phyloP scores from a whole-genome alignment of 92 coral and sea anemone genomes.

The Zoanthus gigantus region DNA sequence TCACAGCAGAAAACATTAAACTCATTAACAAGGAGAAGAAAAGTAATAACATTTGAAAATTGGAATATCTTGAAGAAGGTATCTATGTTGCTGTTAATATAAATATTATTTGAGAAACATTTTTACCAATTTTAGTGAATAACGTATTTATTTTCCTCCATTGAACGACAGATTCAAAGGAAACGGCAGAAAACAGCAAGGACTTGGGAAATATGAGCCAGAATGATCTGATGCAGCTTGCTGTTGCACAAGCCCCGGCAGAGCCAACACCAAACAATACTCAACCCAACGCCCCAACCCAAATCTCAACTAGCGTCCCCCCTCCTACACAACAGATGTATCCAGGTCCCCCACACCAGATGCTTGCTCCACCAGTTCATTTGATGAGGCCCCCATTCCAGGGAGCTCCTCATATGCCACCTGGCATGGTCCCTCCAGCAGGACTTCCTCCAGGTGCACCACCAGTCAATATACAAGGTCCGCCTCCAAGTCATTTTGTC shows the following conservation, averaged over 20 bases:
- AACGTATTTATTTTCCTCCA: neutral
- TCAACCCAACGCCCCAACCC: slow-evolving; percentile 70
- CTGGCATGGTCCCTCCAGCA: slow-evolving; percentile 65
- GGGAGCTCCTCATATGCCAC: slow-evolving; percentile 69
- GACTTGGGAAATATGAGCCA: slow-evolving; percentile 74
- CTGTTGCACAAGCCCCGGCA: slow-evolving; percentile 70
- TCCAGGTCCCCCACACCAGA: slow-evolving; percentile 62
- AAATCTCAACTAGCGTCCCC: slow-evolving; percentile 75
- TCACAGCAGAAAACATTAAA: too few species aligned
- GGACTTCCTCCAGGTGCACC: slow-evolving; percentile 69
- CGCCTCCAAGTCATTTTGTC: slow-evolving; percentile 40
- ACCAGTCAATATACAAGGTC: slow-evolving; percentile 22
- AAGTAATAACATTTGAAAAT: too few species aligned
- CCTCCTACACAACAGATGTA: slow-evolving; percentile 86
- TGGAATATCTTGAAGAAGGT: too few species aligned
- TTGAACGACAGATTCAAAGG: slow-evolving; percentile 53
- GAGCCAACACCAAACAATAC: slow-evolving; percentile 59
- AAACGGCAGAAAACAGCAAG: slow-evolving; percentile 45
- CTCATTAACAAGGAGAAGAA: too few species aligned
- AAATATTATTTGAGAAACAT: too few species aligned
- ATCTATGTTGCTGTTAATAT: too few species aligned
- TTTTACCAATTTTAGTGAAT: neutral
- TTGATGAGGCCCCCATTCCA: slow-evolving; percentile 87
- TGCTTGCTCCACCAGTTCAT: slow-evolving; percentile 81
- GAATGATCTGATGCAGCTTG: slow-evolving; percentile 73